Evolutionary conservation across 2,113 vertebrate genomes (phyloP), one percentile per base, ranked within the genome.

Genomic region (Tragelaphus buxtoni): DNA sequence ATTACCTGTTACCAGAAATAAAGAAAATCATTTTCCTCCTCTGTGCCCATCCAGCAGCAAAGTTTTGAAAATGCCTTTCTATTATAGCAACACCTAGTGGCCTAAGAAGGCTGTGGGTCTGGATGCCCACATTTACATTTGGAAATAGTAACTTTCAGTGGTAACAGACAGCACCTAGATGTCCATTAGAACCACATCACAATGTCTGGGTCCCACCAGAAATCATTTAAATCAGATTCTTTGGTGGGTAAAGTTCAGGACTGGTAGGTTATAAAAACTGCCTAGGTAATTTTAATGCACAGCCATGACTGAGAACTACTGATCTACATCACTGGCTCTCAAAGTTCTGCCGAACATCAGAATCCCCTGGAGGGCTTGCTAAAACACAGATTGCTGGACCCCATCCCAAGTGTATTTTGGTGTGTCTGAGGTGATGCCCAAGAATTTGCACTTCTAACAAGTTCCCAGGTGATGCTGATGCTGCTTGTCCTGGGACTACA

Each of bases 81-180:
- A 22, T 87, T 88, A 91, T 1, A 94, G 90, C 92, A 96, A 85
- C 60, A 96, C 20, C 92, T 87, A 95, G 90, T 51, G 74, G 72
- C 18, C 60, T 91, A 42, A 42, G 45, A 80, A 88, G 63, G 47
- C 85, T 82, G 42, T 16, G 28, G 63, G 35, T 80, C n/a, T 55
- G 8, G 30, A 69, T 35, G n/a, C 10, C 4, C 35, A 14, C 39
- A 53, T 49, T 83, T 49, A 88, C 14, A 74, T 55, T 65, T 56
- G 28, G 11, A 84, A 72, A 81, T 39, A 55, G 11, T 49, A 60
- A 85, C 35, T 69, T 93, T 81, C 42, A 65, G 74, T 65, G 56
- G 32, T 10, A 24, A 82, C 8, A 2, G 5, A 32, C 4, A 60
- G 45, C 12, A 89, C 51, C 24, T 35, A 90, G 28, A 74, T 32